These are phyloP conservation scores for Miichthys miiuy DNA, from an alignment of 2,797 vertebrate species.

Conservation along the genomic window DNA sequence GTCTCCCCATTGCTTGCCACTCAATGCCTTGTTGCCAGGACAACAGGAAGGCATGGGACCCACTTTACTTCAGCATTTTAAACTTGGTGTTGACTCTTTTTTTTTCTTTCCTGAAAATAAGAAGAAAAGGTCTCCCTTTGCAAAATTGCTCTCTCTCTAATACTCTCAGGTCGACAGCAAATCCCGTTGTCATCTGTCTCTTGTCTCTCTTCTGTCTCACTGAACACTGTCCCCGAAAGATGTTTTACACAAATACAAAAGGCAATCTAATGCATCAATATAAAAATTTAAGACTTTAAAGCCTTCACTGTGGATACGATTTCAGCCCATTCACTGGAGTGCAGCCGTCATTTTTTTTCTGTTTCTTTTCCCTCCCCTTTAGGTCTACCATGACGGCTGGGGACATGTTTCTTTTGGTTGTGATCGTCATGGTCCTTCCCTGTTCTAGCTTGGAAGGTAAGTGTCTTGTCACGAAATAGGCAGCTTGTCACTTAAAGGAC, in stretches of 20 bases:
- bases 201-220: constrained; percentile 19
- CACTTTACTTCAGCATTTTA: constrained; percentile 84
- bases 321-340: background rate
- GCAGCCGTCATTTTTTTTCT: constrained; percentile 5
- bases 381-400: constrained; percentile 88
- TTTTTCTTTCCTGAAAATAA: constrained; percentile 57
- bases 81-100: constrained; percentile 84
- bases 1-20: constrained; percentile 88
- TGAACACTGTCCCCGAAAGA: constrained; percentile 34
- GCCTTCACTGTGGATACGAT: constrained; percentile 2
- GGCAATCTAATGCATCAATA: constrained; percentile 1
- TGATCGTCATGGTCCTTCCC: constrained; percentile 86
- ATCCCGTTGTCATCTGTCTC: constrained; percentile 31
- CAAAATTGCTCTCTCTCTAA: constrained; percentile 55
- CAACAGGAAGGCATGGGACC: constrained; percentile 88
- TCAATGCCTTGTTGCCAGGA: constrained; percentile 88
- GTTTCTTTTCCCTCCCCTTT: constrained; percentile 28
- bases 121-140: constrained; percentile 66
- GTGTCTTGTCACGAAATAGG: constrained; percentile 49
- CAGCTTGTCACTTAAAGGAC: constrained; percentile 26
- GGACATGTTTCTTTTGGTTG: constrained; percentile 88
- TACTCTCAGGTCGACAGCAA: constrained; percentile 38
- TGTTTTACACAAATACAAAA: constrained; percentile 29
- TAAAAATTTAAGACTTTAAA: constrained; percentile 1
- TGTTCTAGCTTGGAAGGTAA: constrained; percentile 90